A percentile compares a stretch with the other conserved stretches of the same genome.
These are phyloP conservation scores for Drosophila erecta DNA, from an alignment of 1,140 invertebrate genomes.

Conservation along the genomic window DNA sequence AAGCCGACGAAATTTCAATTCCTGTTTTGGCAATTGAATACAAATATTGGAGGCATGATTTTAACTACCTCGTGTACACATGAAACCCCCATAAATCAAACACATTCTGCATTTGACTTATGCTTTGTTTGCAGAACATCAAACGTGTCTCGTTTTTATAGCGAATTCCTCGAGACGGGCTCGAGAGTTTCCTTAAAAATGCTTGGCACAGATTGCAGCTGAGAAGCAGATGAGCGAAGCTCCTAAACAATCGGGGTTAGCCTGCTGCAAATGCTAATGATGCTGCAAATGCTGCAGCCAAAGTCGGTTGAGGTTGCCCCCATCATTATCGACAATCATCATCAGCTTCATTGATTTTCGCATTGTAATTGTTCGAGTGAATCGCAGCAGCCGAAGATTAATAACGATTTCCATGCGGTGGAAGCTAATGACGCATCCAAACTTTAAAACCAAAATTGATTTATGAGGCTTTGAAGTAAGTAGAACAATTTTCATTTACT, in stretches of 20 bases:
- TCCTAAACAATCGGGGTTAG: conserved; percentile 16
- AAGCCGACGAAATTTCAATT: conserved; percentile 37
- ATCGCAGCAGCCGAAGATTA: conserved; percentile 28
- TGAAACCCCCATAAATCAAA: conserved; percentile 37
- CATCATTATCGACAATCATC: conserved; percentile 58
- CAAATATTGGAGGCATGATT: conserved; percentile 32
- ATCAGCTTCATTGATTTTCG: conserved; percentile 53
- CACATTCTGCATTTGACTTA: conserved; percentile 37
- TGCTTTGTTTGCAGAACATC: conserved; percentile 19
- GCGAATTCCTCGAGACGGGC: conserved; percentile 10
- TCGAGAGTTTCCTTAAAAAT: conserved; percentile 12
- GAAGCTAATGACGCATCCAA: conserved; percentile 38
- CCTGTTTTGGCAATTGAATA: conserved; percentile 50
- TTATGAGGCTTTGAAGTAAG: conserved; percentile 30
- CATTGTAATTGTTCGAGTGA: conserved; percentile 56
- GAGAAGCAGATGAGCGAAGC: neutral
- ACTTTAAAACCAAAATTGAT: conserved; percentile 34
- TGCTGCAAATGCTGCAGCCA: conserved; percentile 24
- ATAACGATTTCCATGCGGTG: conserved; percentile 26
- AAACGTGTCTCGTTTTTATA: conserved; percentile 26
- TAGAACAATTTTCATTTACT: conserved; percentile 28
- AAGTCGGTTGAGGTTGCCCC: conserved; percentile 59
- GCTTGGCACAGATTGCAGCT: conserved; percentile 39
- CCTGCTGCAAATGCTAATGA: conserved; percentile 41
- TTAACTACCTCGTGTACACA: conserved; percentile 4